These are phyloP conservation scores for Catostomus latipinnis DNA, from an alignment of 2,797 vertebrate genomes.

Conservation along the genomic window DNA sequence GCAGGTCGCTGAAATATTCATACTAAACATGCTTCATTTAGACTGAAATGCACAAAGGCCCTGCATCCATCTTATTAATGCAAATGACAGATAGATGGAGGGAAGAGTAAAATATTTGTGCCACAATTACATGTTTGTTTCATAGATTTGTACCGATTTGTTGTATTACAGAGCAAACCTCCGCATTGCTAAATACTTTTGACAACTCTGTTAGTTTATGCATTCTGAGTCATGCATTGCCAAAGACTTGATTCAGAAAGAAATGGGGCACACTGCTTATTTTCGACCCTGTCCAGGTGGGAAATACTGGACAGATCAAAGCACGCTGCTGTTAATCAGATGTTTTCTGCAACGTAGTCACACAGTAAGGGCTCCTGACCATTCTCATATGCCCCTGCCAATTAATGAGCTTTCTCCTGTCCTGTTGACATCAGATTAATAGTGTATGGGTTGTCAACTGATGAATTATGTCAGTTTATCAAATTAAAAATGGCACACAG, in stretches of 20 bases:
- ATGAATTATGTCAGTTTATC: conserved; percentile 43
- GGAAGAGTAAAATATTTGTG: conserved; percentile 76
- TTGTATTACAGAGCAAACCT: conserved; percentile 78
- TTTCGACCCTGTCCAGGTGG: neutral
- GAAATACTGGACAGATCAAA: conserved; percentile 10
- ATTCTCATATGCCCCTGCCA: conserved; percentile 67
- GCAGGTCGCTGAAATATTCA: conserved; percentile 84
- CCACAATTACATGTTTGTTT: conserved; percentile 77
- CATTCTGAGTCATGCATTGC: conserved; percentile 9
- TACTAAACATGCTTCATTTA: conserved; percentile 82
- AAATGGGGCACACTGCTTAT: conserved; percentile 4
- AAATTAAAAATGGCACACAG: conserved; percentile 31
- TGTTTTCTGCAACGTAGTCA: conserved; percentile 36
- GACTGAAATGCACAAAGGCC: conserved; percentile 77
- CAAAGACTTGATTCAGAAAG: conserved; percentile 13
- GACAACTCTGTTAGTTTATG: conserved; percentile 68
- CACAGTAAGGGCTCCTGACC: conserved; percentile 55
- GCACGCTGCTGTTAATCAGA: conserved; percentile 52
- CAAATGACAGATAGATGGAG: conserved; percentile 78
- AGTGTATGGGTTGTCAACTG: conserved; percentile 19
- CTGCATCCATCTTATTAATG: conserved; percentile 80
- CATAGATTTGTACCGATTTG: conserved; percentile 82
- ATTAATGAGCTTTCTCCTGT: conserved; percentile 66
- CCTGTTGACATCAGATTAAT: conserved; percentile 53
- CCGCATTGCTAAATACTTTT: conserved; percentile 65